phyloP scores from a whole-genome alignment of 2,888 invertebrate genomes.

The Netelia melanura region DNA sequence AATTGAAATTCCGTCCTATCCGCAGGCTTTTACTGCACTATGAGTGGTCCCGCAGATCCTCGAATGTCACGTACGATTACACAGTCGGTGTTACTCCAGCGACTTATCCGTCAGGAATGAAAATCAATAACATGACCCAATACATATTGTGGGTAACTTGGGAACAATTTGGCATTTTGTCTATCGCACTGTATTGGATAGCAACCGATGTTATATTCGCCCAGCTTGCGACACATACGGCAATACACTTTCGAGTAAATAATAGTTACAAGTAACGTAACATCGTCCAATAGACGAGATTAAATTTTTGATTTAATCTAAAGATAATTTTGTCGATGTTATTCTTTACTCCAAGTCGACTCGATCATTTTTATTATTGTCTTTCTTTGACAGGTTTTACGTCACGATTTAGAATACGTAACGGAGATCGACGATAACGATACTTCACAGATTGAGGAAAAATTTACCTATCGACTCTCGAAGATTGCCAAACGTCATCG shows the following conservation, averaged over 20 bases:
- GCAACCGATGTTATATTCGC: slow-evolving; percentile 54
- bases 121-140: slow-evolving; percentile 7
- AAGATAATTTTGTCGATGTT: not conserved
- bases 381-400: slow-evolving; percentile 39
- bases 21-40: slow-evolving; percentile 42
- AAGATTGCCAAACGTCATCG: slow-evolving; percentile 59
- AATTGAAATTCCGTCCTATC: not conserved
- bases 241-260: slow-evolving; percentile 55
- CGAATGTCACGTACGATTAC: slow-evolving; percentile 38
- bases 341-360: not conserved
- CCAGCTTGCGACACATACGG: slow-evolving; percentile 57
- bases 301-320: not conserved
- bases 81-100: slow-evolving; percentile 45
- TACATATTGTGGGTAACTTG: slow-evolving; percentile 53
- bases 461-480: slow-evolving; percentile 47
- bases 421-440: not conserved
- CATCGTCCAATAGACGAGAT: not conserved
- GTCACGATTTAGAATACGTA: slow-evolving; percentile 61
- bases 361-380: not conserved
- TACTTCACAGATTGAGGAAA: slow-evolving; percentile 33
- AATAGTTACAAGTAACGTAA: not conserved
- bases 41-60: not conserved
- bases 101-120: slow-evolving; percentile 32
- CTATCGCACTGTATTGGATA: slow-evolving; percentile 58
- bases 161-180: slow-evolving; percentile 44